phyloP scores from a whole-genome alignment of 2,113 vertebrate genomes.

The Platanista minor region DNA sequence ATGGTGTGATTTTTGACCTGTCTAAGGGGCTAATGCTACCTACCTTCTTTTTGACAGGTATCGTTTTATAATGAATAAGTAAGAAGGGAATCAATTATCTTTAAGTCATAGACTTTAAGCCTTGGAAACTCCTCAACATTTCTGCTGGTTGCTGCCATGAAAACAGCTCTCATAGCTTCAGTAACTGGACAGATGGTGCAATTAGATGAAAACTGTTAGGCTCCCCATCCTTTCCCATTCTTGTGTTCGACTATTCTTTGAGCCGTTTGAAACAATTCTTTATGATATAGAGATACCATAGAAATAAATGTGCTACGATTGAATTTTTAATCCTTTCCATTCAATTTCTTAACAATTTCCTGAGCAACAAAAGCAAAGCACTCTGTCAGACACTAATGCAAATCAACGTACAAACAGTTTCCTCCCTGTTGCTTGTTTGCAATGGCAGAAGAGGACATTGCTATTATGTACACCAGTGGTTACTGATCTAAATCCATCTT shows the following conservation, averaged over 20 bases:
- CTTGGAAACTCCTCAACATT: background rate
- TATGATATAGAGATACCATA: background rate
- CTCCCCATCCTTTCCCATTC: background rate
- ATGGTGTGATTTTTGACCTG: background rate
- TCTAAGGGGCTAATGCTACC: background rate
- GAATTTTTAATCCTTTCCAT: background rate
- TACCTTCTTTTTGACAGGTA: background rate
- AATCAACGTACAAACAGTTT: background rate
- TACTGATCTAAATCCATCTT: background rate
- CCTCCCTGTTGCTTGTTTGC: background rate
- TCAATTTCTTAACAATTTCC: background rate
- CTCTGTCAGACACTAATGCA: background rate
- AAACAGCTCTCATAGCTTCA: constrained; percentile 14
- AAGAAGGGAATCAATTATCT: background rate
- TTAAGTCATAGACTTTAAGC: background rate
- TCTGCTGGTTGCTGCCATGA: background rate
- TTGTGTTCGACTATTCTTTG: background rate
- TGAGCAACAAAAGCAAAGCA: background rate
- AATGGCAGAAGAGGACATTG: background rate
- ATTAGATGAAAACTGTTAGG: background rate
- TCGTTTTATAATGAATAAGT: background rate
- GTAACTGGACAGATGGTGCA: background rate
- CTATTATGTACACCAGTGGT: background rate
- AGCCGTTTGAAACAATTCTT: background rate
- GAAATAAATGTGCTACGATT: background rate